Conservation (phyloP, 2,888 invertebrate genomes). For the Pollenia angustigena region DNA sequence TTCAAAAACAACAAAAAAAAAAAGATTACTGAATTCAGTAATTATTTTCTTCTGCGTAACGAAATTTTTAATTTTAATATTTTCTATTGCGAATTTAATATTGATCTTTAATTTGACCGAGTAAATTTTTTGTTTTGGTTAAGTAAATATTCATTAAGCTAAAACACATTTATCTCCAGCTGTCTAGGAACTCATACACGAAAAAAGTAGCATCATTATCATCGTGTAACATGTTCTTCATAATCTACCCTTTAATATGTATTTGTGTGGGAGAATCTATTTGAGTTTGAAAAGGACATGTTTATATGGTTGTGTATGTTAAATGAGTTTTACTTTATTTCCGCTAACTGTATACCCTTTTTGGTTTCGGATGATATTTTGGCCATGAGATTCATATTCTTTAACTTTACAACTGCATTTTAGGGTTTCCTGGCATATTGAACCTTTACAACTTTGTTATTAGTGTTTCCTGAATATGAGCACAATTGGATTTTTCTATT, state of each 20-base stretch:
- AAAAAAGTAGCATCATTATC: not conserved
- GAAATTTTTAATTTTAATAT: no score
- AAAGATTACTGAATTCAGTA: no score
- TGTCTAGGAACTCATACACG: slow-evolving; percentile 18
- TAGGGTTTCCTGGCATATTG: slow-evolving; percentile 77
- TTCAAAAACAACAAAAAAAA: no score
- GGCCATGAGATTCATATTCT: slow-evolving; percentile 65
- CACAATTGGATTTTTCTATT: not conserved
- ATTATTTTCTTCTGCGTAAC: no score
- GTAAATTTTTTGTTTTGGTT: slow-evolving; percentile 76
- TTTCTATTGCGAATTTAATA: no score
- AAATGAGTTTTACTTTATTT: slow-evolving; percentile 77
- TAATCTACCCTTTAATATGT: not conserved
- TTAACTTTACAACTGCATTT: slow-evolving; percentile 69
- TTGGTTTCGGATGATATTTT: not conserved
- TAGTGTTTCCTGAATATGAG: slow-evolving; percentile 17
- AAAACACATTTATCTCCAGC: slow-evolving; percentile 69
- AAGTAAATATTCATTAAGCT: slow-evolving; percentile 82
- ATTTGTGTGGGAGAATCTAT: slow-evolving; percentile 9
- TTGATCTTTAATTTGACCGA: not conserved
- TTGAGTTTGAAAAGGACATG: slow-evolving; percentile 64
- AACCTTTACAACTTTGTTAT: slow-evolving; percentile 81
- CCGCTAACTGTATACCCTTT: not conserved
- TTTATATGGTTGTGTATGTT: slow-evolving; percentile 78
- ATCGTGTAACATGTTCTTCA: slow-evolving; percentile 1